Percentiles rank a stretch among this genome's conserved stretches.
Evolutionary conservation across 2,113 vertebrate species (phyloP).

Genomic region (Hippoglossus stenolepis): DNA sequence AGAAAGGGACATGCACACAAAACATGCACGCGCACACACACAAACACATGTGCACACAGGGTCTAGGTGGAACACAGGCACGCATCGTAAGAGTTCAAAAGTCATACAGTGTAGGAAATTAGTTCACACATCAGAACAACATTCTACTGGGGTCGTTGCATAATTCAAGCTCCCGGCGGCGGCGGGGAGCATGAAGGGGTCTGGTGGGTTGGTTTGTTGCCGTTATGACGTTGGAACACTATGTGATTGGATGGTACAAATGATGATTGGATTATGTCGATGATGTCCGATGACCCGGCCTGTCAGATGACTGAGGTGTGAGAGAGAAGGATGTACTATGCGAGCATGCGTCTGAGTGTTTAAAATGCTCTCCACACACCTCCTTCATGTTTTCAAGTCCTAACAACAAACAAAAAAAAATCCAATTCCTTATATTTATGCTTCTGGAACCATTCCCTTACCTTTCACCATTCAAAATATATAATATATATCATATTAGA

Average conservation of each 20-base stretch:
- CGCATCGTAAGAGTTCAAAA: slow-evolving; percentile 76
- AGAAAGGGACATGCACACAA: slow-evolving; percentile 59
- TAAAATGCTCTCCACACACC: slow-evolving; percentile 79
- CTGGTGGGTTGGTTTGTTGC: slow-evolving; percentile 74
- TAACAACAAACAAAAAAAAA: slow-evolving; percentile 76
- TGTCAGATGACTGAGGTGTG: slow-evolving; percentile 73
- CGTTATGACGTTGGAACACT: slow-evolving; percentile 64
- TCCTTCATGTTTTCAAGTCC: slow-evolving; percentile 81
- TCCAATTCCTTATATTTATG: slow-evolving; percentile 79
- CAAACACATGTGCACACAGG: slow-evolving; percentile 55
- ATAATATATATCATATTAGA: slow-evolving; percentile 85
- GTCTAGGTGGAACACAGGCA: slow-evolving; percentile 76
- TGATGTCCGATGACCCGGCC: slow-evolving; percentile 63
- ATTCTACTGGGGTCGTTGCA: slow-evolving; percentile 86
- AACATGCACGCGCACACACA: slow-evolving; percentile 51
- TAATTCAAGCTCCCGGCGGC: slow-evolving; percentile 82
- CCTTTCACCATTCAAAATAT: slow-evolving; percentile 86
- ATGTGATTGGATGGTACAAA: slow-evolving; percentile 62
- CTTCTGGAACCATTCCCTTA: slow-evolving; percentile 82
- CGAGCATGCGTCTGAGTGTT: slow-evolving; percentile 77
- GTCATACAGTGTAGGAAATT: slow-evolving; percentile 80
- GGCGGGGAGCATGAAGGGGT: slow-evolving; percentile 80
- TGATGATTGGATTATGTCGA: slow-evolving; percentile 66
- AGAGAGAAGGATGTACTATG: slow-evolving; percentile 74
- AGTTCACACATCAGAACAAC: slow-evolving; percentile 83